Base-by-base conservation (phyloP, 1,140 invertebrate genomes). In the Leptonema lineaticorne region DNA sequence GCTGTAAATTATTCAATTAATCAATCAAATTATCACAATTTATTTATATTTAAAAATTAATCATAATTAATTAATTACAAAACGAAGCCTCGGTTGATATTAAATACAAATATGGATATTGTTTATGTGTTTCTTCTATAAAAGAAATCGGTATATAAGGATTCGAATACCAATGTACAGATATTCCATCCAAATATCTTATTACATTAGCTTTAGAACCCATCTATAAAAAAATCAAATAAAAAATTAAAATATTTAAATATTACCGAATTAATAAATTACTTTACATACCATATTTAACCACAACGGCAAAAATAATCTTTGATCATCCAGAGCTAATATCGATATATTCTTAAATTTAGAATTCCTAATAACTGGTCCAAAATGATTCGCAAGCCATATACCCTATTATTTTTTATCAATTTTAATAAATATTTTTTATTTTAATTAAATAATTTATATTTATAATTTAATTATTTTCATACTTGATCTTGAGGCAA, bases 111-210 rank as follows among this genome's bases (percentile, higher is more conserved):
- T 90, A 79, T 0, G 91, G 89, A 76, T n/a, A 85, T 5, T 78
- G 73, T 9, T 82, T 70, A 74, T 88, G 86, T 1, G 84, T 84
- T 6, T 76, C 48, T 28, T 85, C 79, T 0, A 95, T 75, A 0
- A 86, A 63, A 4, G 69, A 65, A 0, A 85, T 73, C 0, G 86
- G 80, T 8, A 85, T 75, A 0, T 87, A 24, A 0, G 74, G 74
- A 78, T 94, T 89, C 46, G 75, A 83, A 75, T 90, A 96, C 89
- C 90, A 96, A 77, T 96, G 94, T 1, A 94, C 84, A 0, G 83
- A 92, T 2, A 94, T 82, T 14, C 92, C 93, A 75, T 89, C 85
- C 14, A 94, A 81, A 76, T 90, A 95, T 16, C 88, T 75, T 0
- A 86, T 84, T 53, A 81, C 74, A 0, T 79, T 76, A 60, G 89